Evolutionary conservation across 2,888 invertebrate species (phyloP).

Genomic region (Epicampocera succincta): DNA sequence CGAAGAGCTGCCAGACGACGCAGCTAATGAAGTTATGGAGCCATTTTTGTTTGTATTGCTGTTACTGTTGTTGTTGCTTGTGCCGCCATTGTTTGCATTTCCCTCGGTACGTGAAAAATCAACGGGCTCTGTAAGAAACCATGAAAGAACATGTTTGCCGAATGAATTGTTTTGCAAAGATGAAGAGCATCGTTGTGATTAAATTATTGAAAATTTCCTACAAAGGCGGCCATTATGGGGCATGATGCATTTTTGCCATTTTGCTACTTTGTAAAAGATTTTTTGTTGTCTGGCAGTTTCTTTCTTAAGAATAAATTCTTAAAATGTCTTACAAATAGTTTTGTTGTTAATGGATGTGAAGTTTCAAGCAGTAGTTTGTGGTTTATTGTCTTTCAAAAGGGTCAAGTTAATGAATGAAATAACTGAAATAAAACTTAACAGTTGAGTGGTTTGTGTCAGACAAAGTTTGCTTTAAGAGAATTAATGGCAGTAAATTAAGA

Average conservation of each 20-base stretch:
- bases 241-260: background rate
- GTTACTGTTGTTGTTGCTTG: conserved; percentile 26
- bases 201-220: conserved; percentile 33
- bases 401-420: conserved; percentile 8
- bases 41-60: conserved; percentile 57
- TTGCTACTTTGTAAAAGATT: no score
- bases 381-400: conserved; percentile 39
- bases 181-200: conserved; percentile 41
- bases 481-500: background rate
- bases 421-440: background rate
- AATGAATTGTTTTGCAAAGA: conserved; percentile 29
- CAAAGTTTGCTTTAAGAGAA: background rate
- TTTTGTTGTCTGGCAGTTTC: background rate
- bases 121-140: conserved; percentile 78
- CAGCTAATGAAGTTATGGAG: conserved; percentile 61
- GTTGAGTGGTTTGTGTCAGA: conserved; percentile 15
- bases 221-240: conserved; percentile 34
- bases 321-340: conserved; percentile 28
- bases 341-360: conserved; percentile 34
- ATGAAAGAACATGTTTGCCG: conserved; percentile 46
- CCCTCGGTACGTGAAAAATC: conserved; percentile 81
- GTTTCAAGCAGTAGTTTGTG: conserved; percentile 38
- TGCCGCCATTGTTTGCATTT: conserved; percentile 67
- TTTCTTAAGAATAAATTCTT: conserved; percentile 2
- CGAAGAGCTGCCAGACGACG: conserved; percentile 57